These are phyloP conservation scores for Acestrorhynchus altus DNA, from an alignment of 2,797 vertebrate species.

Conservation along the genomic window DNA sequence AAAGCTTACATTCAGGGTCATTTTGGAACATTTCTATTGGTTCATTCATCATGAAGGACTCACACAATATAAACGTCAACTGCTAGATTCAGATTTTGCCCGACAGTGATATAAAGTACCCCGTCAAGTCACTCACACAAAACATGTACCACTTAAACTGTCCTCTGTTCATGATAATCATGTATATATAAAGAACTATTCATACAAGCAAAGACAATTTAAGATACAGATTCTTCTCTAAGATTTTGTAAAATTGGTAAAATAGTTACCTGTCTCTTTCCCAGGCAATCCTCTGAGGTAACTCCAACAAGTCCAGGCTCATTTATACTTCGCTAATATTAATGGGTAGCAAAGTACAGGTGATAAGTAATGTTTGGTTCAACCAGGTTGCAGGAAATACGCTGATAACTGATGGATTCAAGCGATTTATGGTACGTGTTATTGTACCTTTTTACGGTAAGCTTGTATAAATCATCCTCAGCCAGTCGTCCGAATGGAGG, in stretches of 20 bases:
- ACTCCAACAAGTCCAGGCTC: slow-evolving; percentile 19
- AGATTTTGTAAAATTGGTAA: background rate
- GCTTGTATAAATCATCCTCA: background rate
- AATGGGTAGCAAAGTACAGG: slow-evolving; percentile 75
- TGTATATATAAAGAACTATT: background rate
- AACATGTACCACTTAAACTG: too few species aligned
- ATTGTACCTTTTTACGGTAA: slow-evolving; percentile 20
- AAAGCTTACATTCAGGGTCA: too few species aligned
- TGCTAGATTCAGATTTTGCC: too few species aligned
- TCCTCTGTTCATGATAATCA: too few species aligned
- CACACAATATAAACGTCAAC: too few species aligned
- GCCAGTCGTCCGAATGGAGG: background rate
- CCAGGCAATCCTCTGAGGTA: slow-evolving; percentile 29
- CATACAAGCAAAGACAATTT: too few species aligned
- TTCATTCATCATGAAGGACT: too few species aligned
- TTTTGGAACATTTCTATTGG: too few species aligned
- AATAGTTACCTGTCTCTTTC: slow-evolving; percentile 40
- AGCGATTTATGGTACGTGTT: slow-evolving; percentile 28
- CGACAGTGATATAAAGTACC: too few species aligned
- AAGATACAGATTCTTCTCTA: background rate
- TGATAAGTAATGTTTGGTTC: slow-evolving; percentile 66
- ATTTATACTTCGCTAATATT: slow-evolving; percentile 76
- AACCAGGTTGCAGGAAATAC: slow-evolving; percentile 30
- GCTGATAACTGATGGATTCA: slow-evolving; percentile 26
- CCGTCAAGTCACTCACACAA: too few species aligned